A percentile compares a stretch with the other conserved stretches of the same genome.
phyloP scores from a whole-genome alignment of 2,888 invertebrate species.

The Glyphotaelius pellucidus region DNA sequence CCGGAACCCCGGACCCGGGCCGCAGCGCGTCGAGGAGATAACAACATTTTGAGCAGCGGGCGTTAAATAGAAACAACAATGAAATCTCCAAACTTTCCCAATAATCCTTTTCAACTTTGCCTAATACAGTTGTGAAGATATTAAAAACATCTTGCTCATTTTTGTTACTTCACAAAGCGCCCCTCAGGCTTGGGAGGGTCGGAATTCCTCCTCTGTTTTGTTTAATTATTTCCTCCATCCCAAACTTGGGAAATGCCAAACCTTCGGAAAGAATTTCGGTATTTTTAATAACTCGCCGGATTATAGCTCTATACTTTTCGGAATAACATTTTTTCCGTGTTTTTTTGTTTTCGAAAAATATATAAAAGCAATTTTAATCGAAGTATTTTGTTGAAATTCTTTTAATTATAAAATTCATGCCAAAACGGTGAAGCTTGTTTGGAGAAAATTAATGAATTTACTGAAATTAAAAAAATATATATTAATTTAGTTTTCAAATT shows the following conservation, averaged over 20 bases:
- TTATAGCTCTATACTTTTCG: slow-evolving; percentile 45
- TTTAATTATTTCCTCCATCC: slow-evolving; percentile 66
- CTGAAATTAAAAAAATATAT: background rate
- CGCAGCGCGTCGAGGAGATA: background rate
- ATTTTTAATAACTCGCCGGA: slow-evolving; percentile 64
- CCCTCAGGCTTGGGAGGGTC: slow-evolving; percentile 59
- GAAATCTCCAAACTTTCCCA: slow-evolving; percentile 66
- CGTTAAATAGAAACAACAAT: slow-evolving; percentile 65
- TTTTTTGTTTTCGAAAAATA: slow-evolving; percentile 4
- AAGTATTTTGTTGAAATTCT: slow-evolving; percentile 25
- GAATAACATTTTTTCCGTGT: slow-evolving; percentile 20
- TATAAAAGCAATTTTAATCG: slow-evolving; percentile 6
- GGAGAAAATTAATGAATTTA: background rate
- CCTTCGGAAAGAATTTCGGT: slow-evolving; percentile 62
- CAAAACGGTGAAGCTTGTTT: background rate
- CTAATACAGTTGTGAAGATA: slow-evolving; percentile 66
- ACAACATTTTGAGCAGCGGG: slow-evolving; percentile 59
- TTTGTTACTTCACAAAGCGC: slow-evolving; percentile 64
- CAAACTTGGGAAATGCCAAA: slow-evolving; percentile 64
- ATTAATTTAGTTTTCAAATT: background rate
- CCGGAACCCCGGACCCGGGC: background rate
- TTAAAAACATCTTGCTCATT: slow-evolving; percentile 67
- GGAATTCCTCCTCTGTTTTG: slow-evolving; percentile 66
- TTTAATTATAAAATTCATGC: slow-evolving; percentile 34
- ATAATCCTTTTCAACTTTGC: slow-evolving; percentile 66